Conservation (phyloP, 2,888 invertebrate genomes). For the Oscheius sp. region DNA sequence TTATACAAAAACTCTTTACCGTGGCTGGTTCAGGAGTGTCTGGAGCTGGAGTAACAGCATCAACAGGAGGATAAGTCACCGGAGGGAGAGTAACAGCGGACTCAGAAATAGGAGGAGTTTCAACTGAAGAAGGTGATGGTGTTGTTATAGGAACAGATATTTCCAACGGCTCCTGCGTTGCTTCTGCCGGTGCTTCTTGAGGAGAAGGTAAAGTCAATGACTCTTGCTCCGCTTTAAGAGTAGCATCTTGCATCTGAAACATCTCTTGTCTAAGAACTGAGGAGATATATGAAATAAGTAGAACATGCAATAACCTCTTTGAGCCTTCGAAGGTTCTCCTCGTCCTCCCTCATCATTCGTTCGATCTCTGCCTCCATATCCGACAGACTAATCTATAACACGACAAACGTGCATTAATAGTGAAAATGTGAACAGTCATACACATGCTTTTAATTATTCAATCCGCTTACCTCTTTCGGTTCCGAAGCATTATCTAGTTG, state of each 20-base stretch:
- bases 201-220: slow-evolving; percentile 12
- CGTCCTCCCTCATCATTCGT: slow-evolving; percentile 33
- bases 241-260: neutral
- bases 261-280: neutral
- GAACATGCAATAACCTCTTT: slow-evolving; percentile 4
- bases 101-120: neutral
- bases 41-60: slow-evolving; percentile 3
- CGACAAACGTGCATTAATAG: neutral
- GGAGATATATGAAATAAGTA: neutral
- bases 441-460: neutral
- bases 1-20: neutral
- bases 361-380: slow-evolving; percentile 32
- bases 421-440: neutral
- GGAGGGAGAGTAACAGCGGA: neutral
- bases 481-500: neutral
- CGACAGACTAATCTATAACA: neutral
- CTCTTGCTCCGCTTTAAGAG: neutral
- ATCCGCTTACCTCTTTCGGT: neutral
- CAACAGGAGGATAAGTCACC: slow-evolving; percentile 16
- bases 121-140: neutral
- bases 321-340: slow-evolving; percentile 6
- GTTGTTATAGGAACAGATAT: neutral
- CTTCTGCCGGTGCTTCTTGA: slow-evolving; percentile 12
- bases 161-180: neutral
- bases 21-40: neutral